Percentiles rank a stretch among this genome's conserved stretches.
Evolutionary conservation across 2,113 vertebrate genomes (phyloP).

Genomic region (Scartelaos histophorus): DNA sequence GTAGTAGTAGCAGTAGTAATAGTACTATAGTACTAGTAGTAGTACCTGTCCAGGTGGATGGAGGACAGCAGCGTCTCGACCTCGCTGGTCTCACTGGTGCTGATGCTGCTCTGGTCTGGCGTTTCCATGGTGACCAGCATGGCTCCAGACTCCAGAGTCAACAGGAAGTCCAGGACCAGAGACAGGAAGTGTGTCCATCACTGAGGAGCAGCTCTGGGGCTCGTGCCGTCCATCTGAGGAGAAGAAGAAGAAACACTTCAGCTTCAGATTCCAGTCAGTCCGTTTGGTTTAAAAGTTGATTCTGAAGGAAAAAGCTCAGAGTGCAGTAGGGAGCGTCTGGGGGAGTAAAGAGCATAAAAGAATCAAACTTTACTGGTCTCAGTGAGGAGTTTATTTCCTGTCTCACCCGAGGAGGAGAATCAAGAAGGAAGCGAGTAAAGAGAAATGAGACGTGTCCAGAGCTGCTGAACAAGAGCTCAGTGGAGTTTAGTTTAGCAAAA

Average conservation of each 20-base stretch:
- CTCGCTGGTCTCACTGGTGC: not conserved
- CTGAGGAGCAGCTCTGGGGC: not conserved
- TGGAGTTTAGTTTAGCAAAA: no score
- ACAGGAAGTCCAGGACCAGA: not conserved
- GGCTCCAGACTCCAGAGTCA: not conserved
- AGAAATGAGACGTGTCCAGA: no score
- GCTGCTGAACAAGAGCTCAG: no score
- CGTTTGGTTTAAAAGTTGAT: no score
- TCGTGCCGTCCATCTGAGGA: not conserved
- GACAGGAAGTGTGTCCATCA: not conserved
- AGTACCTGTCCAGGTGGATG: not conserved
- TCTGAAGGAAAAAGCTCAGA: no score
- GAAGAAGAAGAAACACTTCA: not conserved
- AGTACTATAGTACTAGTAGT: not conserved
- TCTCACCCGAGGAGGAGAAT: no score
- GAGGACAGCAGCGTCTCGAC: slow-evolving; percentile 6
- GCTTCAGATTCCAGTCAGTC: no score
- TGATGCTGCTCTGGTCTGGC: not conserved
- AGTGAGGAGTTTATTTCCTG: no score
- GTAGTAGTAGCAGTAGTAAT: not conserved
- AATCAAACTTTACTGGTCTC: no score
- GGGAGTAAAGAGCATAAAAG: no score
- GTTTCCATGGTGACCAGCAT: slow-evolving; percentile 4
- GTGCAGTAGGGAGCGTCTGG: no score
- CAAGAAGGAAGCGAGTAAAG: no score